These are phyloP conservation scores for Gandaritis pyraliata DNA, from an alignment of 2,888 invertebrate genomes.

Conservation along the genomic window DNA sequence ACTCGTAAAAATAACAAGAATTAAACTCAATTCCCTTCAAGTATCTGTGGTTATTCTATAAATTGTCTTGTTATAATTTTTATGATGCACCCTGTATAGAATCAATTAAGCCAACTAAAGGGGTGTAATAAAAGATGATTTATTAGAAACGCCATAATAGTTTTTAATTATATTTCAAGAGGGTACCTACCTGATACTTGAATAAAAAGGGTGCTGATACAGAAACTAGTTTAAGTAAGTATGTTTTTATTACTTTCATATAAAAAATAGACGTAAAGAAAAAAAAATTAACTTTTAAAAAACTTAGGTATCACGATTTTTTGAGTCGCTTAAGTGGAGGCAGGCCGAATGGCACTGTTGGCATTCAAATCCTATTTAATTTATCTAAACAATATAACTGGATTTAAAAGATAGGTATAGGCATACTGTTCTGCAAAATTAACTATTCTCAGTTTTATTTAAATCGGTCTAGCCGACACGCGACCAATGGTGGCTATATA, in stretches of 20 bases:
- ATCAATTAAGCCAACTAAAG: slow-evolving; percentile 72
- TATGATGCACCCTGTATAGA: slow-evolving; percentile 66
- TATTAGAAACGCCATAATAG: slow-evolving; percentile 69
- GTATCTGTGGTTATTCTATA: slow-evolving; percentile 26
- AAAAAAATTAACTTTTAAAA: no score
- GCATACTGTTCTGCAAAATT: no score
- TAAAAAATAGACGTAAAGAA: no score
- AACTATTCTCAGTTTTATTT: no score
- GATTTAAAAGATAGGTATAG: no score
- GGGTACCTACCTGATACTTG: slow-evolving; percentile 42
- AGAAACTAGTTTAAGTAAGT: background rate
- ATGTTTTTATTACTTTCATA: background rate
- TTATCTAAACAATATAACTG: no score
- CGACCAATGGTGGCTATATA: no score
- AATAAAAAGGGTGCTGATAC: slow-evolving; percentile 1
- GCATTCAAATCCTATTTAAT: no score
- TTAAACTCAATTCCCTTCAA: slow-evolving; percentile 16
- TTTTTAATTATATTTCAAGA: slow-evolving; percentile 76
- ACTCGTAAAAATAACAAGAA: background rate
- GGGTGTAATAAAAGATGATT: slow-evolving; percentile 76
- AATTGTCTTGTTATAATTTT: slow-evolving; percentile 68
- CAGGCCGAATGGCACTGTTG: no score
- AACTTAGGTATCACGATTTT: no score
- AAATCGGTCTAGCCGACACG: no score
- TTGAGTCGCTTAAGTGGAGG: no score